Conservation (phyloP, 1,140 invertebrate genomes). For the Halictus rubicundus region DNA sequence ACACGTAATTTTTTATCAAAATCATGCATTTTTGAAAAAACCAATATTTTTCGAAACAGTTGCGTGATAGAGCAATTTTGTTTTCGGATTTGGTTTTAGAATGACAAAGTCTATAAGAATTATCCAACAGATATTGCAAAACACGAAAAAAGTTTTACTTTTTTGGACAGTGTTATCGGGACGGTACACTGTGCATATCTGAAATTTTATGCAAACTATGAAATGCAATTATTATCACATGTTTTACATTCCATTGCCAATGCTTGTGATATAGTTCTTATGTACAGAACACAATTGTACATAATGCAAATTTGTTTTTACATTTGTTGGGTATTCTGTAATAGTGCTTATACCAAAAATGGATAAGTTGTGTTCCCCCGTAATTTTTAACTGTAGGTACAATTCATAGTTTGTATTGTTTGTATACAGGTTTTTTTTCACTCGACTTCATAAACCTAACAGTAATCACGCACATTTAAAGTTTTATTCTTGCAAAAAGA, state of each 20-base stretch:
- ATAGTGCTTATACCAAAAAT: neutral
- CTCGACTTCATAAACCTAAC: neutral
- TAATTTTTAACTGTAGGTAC: neutral
- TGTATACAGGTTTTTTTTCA: neutral
- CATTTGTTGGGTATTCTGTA: neutral
- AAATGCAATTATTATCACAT: slow-evolving; percentile 3
- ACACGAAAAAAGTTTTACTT: too few species aligned
- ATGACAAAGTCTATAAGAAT: too few species aligned
- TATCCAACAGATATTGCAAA: too few species aligned
- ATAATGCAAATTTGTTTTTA: neutral
- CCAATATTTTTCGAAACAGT: too few species aligned
- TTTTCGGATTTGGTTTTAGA: too few species aligned
- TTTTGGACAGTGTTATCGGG: too few species aligned
- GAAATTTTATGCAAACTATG: neutral
- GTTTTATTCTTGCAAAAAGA: slow-evolving; percentile 2
- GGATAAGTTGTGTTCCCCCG: neutral
- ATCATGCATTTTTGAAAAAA: too few species aligned
- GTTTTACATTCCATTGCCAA: slow-evolving; percentile 27
- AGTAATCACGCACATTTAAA: neutral
- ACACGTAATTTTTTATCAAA: too few species aligned
- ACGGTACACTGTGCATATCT: neutral
- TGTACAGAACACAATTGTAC: slow-evolving; percentile 4
- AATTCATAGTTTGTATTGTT: neutral
- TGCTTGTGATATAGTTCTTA: slow-evolving; percentile 31
- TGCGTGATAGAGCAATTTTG: too few species aligned